Evolutionary conservation across 2,113 vertebrate species (phyloP), one percentile per base, ranked within the genome.

Genomic region (Odocoileus hemionus): DNA sequence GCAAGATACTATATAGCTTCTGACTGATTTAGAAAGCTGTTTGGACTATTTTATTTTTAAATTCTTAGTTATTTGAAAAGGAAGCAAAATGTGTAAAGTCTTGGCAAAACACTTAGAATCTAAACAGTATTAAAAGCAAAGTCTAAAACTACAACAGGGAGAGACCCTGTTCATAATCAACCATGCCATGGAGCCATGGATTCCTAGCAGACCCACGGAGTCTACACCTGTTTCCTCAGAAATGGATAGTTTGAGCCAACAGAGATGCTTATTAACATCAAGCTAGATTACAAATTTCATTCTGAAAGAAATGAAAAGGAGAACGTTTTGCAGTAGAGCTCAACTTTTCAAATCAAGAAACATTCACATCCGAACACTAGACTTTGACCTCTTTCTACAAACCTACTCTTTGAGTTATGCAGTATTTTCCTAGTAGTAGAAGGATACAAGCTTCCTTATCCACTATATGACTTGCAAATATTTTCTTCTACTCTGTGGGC

Each of bases 41-140:
- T 25, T 80, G 60, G 43, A 82, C 50, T 79, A 70, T 28, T 58
- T 89, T 76, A 89, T 52, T 92, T 95, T 84, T n/a, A 94, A 92
- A 88, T 78, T 92, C 86, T n/a, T 57, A 26, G 33, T 85, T 76
- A 70, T 39, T 94, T 97, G 19, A 94, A 92, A 97, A 92, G 28
- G 78, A 94, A 96, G 82, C 8, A 80, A 95, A 85, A 92, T 64
- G 4, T 30, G 14, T 92, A 79, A 95, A 92, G 61, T 78, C 67
- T 60, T 94, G 60, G 57, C 58, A 30, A 50, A 82, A 67, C 19
- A 61, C 26, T 7, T 91, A 33, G 60, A 92, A 96, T 89, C 33
- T 55, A 36, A 91, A 55, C 43, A 39, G 9, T n/a, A 45, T 39
- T 70, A 93, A 55, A 88, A 64, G 55, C n/a, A 74, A 88, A 92